Percentiles rank a stretch among this genome's conserved stretches.
Evolutionary conservation across 1,140 invertebrate species (phyloP).

Genomic region (Ylistrum balloti): DNA sequence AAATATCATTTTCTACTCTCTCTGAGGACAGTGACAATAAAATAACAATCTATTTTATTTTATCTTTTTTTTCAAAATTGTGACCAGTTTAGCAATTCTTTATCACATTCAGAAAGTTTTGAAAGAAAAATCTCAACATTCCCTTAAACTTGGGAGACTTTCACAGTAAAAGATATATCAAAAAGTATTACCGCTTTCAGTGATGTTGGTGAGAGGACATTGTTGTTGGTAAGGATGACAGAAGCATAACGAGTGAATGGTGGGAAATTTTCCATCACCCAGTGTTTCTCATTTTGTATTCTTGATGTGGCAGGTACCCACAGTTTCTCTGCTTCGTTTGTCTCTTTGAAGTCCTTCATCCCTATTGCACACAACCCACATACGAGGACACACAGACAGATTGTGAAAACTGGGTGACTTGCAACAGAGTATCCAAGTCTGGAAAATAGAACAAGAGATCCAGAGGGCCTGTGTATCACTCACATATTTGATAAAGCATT

Average conservation of each 20-base stretch:
- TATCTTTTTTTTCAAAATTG: too few relatives aligned
- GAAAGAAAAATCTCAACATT: too few relatives aligned
- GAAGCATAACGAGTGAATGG: conserved; percentile 67
- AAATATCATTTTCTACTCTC: too few relatives aligned
- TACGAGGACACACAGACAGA: conserved; percentile 62
- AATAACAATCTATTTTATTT: too few relatives aligned
- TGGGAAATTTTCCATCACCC: conserved; percentile 71
- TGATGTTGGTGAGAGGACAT: conserved; percentile 53
- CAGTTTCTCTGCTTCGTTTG: conserved; percentile 65
- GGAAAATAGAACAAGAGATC: conserved; percentile 7
- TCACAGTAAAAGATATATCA: too few relatives aligned
- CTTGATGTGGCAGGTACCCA: conserved; percentile 72
- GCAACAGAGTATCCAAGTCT: conserved; percentile 54
- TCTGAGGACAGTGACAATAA: too few relatives aligned
- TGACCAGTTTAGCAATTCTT: too few relatives aligned
- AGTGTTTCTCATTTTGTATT: conserved; percentile 66
- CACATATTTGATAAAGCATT: too few relatives aligned
- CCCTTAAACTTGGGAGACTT: too few relatives aligned
- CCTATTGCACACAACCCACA: conserved; percentile 71
- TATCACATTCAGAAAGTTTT: too few relatives aligned
- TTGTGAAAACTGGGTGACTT: conserved; percentile 66
- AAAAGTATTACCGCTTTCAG: conserved; percentile 49
- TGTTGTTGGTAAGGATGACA: conserved; percentile 57
- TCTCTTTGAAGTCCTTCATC: conserved; percentile 69
- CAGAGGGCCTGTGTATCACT: too few relatives aligned